Base-by-base conservation (phyloP, 64 coral and sea anemone genomes). In the Orbicella faveolata region DNA sequence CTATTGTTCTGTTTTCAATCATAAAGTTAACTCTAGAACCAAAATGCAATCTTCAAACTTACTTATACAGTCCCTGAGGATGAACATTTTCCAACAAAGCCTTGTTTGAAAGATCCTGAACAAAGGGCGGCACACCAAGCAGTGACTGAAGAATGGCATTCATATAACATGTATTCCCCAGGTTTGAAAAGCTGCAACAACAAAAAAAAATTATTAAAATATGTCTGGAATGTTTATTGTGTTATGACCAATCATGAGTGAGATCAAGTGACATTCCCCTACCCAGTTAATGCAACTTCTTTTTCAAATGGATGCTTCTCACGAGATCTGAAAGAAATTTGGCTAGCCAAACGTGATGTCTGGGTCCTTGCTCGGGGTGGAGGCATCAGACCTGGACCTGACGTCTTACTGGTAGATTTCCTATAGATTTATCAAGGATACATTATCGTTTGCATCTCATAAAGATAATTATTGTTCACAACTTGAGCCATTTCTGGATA, bases 141-240 rank as follows among this genome's bases (percentile, higher is more conserved):
- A 99, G 76, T 2, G 97, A 99, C 73, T 99, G 97, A 44, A 99
- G 79, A 79, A 99, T 99, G 21, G 94, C 97, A 93, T 99, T 99
- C 97, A 99, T 99, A 48, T 99, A 99, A 75, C 97, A 99, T 2
- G 97, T 99, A 75, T 99, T 99, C 17, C 97, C 97, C 36, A 99
- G 80, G 76, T 99, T 99, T 53, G 94, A 88, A 69, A 99, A 99
- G 34, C 97, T 99, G 52, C 35, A 88, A 77, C 30, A 34, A n/a
- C 30, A 30, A 30, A 30, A 89, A 83, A 90, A 80, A 51, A 87
- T 52, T 17, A 44, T 41, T n/a, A 0, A 30, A 30, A 89, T 69
- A 23, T 69, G 19, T n/a, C 54, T 11, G 13, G 13, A 57, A 11
- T 57, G 54, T 57, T 11, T 14, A 57, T 11, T 14, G 7, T 57